Conservation (phyloP, 2,797 vertebrate species). For the Pipistrellus nathusii region DNA sequence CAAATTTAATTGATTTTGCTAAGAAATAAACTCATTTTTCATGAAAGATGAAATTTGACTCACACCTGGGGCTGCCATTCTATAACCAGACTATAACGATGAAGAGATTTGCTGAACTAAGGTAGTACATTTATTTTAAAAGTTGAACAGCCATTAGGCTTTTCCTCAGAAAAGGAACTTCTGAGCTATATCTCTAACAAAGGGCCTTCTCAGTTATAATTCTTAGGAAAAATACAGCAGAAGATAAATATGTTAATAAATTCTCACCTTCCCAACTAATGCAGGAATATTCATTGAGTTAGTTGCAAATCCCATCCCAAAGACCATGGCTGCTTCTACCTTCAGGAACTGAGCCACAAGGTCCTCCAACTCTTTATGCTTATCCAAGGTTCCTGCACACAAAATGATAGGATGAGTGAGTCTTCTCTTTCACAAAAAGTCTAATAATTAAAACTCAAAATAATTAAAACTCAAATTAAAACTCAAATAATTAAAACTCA, state of each 20-base stretch:
- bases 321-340: conserved; percentile 94
- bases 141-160: not conserved
- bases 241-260: conserved; percentile 41
- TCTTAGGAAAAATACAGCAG: not conserved
- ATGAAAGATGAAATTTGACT: not conserved
- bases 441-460: conserved; percentile 33
- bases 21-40: not conserved
- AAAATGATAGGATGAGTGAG: conserved; percentile 55
- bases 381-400: conserved; percentile 93
- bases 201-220: not conserved
- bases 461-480: conserved; percentile 47
- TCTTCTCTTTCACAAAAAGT: not conserved
- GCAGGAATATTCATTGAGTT: conserved; percentile 98
- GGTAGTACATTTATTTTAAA: not conserved
- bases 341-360: conserved; percentile 92
- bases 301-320: conserved; percentile 98
- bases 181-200: not conserved
- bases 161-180: not conserved
- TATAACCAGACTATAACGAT: not conserved
- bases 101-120: not conserved
- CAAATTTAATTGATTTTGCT: conserved; percentile 11
- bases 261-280: conserved; percentile 93
- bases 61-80: not conserved
- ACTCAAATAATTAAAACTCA: conserved; percentile 26
- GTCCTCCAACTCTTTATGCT: conserved; percentile 93